Evolutionary conservation across 2,888 invertebrate genomes (phyloP).

Genomic region (Automeris io): DNA sequence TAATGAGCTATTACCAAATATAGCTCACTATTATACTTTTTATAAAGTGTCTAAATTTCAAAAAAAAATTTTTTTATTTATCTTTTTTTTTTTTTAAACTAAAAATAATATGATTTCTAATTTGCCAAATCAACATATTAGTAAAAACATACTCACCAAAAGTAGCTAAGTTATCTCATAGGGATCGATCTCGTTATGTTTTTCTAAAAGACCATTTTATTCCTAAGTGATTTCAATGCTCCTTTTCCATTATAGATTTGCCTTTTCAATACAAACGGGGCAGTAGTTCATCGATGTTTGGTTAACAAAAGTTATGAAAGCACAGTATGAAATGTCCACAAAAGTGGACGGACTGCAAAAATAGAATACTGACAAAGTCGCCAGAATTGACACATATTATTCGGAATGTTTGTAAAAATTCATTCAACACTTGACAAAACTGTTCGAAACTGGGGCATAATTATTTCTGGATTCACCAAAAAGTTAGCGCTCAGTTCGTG

Average conservation of each 20-base stretch:
- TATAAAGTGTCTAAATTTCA: too few species aligned
- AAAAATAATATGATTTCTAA: too few species aligned
- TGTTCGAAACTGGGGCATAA: slow-evolving; percentile 45
- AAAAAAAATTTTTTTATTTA: too few species aligned
- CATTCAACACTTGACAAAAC: slow-evolving; percentile 17
- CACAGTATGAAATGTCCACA: not conserved
- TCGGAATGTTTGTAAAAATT: slow-evolving; percentile 15
- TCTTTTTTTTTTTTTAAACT: too few species aligned
- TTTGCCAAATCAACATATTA: too few species aligned
- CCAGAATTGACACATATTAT: slow-evolving; percentile 7
- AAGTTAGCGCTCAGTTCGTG: slow-evolving; percentile 40
- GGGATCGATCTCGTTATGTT: too few species aligned
- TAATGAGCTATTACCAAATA: too few species aligned
- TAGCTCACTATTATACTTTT: too few species aligned
- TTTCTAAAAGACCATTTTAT: too few species aligned
- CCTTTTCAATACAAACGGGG: not conserved
- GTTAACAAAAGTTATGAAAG: not conserved
- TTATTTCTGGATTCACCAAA: slow-evolving; percentile 59
- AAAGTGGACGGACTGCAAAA: not conserved
- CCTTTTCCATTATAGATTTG: not conserved
- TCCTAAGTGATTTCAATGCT: too few species aligned
- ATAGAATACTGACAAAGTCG: not conserved
- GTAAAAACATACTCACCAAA: too few species aligned
- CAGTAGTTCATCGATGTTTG: not conserved
- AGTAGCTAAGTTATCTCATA: too few species aligned